phyloP scores from a whole-genome alignment of 1,140 invertebrate species.

The Zaprionus davidi region DNA sequence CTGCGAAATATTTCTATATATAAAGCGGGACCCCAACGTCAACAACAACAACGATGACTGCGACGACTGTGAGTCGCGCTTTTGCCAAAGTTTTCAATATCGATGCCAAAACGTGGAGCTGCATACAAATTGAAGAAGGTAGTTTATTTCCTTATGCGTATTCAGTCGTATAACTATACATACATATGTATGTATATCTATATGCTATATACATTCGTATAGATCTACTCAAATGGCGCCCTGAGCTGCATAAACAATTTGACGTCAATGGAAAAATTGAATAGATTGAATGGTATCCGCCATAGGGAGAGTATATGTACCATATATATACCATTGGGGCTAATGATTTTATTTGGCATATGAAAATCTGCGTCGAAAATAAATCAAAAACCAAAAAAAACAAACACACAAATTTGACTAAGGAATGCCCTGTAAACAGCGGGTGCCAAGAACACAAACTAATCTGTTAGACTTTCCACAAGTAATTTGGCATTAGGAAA shows the following conservation, averaged over 20 bases:
- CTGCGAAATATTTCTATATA: constrained; percentile 26
- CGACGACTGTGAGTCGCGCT: constrained; percentile 56
- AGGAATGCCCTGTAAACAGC: constrained; percentile 15
- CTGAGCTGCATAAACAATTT: constrained; percentile 75
- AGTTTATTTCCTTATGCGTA: constrained; percentile 57
- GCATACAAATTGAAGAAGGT: constrained; percentile 50
- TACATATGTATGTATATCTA: neutral
- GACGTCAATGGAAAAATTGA: constrained; percentile 65
- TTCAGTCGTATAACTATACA: constrained; percentile 20
- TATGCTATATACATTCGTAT: constrained; percentile 27
- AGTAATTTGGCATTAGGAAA: neutral
- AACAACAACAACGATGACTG: too few species aligned
- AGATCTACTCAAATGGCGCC: constrained; percentile 36
- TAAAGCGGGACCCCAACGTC: neutral
- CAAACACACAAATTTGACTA: constrained; percentile 18
- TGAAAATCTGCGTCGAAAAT: constrained; percentile 42
- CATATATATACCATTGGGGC: neutral
- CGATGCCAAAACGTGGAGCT: constrained; percentile 47
- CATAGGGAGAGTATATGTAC: constrained; percentile 1
- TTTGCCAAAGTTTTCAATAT: constrained; percentile 59
- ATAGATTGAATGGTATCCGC: constrained; percentile 19
- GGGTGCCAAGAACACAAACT: neutral
- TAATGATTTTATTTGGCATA: constrained; percentile 36
- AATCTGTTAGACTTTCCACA: neutral
- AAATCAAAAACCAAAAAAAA: constrained; percentile 19